A percentile compares a stretch with the other conserved stretches of the same genome.
Evolutionary conservation across 2,888 invertebrate species (phyloP).

Genomic region (Drosophila sordidapex): DNA sequence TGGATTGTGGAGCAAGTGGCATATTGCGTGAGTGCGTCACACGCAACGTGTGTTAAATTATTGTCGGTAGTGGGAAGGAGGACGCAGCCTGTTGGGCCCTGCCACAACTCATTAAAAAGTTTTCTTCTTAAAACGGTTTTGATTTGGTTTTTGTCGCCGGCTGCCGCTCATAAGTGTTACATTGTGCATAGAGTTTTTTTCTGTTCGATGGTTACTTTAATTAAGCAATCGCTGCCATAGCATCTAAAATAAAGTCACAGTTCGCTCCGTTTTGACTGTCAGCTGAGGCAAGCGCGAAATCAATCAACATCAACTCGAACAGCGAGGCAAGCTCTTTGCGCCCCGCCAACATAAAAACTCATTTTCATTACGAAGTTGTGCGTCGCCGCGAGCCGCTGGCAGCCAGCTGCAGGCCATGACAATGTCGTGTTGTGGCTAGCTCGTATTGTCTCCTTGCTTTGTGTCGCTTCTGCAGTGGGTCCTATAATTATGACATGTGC

Average conservation of each 20-base stretch:
- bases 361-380: constrained; percentile 62
- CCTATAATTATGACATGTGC: neutral
- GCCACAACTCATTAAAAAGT: constrained; percentile 75
- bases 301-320: constrained; percentile 65
- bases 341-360: constrained; percentile 42
- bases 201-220: constrained; percentile 47
- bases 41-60: constrained; percentile 73
- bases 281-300: constrained; percentile 60
- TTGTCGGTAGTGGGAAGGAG: constrained; percentile 41
- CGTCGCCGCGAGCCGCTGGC: constrained; percentile 1
- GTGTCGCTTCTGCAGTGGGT: constrained; percentile 10
- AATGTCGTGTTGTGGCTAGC: constrained; percentile 36
- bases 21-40: constrained; percentile 45
- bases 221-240: constrained; percentile 59
- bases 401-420: constrained; percentile 6
- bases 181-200: constrained; percentile 1
- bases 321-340: constrained; percentile 36
- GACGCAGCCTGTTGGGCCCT: constrained; percentile 19
- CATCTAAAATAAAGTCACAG: constrained; percentile 54
- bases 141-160: constrained; percentile 57
- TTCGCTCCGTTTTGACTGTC: constrained; percentile 50
- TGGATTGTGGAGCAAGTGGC: constrained; percentile 73
- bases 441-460: constrained; percentile 22
- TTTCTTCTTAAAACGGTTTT: constrained; percentile 59
- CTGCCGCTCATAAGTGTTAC: constrained; percentile 16